Base-by-base conservation (phyloP, 2,113 vertebrate genomes). In the Solenodon paradoxus region DNA sequence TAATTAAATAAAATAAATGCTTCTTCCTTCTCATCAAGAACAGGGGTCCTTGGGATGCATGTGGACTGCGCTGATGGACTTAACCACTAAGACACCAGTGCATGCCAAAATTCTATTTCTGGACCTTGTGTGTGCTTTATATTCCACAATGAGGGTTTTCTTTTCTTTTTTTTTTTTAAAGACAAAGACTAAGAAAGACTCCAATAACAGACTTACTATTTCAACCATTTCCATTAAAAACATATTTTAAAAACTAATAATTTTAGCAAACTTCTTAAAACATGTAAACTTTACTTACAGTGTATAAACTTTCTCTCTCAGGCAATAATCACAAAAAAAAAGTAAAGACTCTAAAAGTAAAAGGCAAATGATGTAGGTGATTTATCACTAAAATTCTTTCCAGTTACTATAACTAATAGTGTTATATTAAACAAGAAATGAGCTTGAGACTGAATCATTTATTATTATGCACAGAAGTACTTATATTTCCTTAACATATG, bases 211-310 rank as follows among this genome's bases (percentile, higher is more conserved):
- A 86, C 22, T 72, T 84, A 74, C 63, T 69, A 75, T 59, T 55
- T 88, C 90, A 47, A 88, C 53, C 2, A 95, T 72, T 83, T 66
- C 49, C 85, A 92, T 69, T 96, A 84, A 83, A 75, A 96, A 96
- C 45, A 38, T 66, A 59, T 45, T 83, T 92, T 87, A 92, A 87
- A 81, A 94, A 49, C 57, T 79, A 91, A 92, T 86, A 26, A 79
- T 63, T 87, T 94, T 72, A 87, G 32, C 13, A 94, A 96, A 80
- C 4, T 35, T 95, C 77, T 91, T 95, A 64, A 95, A 90, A 88
- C 57, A 57, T 57, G 24, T 59, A 59, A 26, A 61, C 51, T 51
- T 84, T 49, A 93, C 79, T 61, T 88, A 92, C 83, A 88, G n/a
- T n/a, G n/a, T n/a, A n/a, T n/a, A n/a, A n/a, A n/a, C n/a, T n/a